Evolutionary conservation across 2,797 vertebrate genomes (phyloP).

Genomic region (Nannoperca obscura): DNA sequence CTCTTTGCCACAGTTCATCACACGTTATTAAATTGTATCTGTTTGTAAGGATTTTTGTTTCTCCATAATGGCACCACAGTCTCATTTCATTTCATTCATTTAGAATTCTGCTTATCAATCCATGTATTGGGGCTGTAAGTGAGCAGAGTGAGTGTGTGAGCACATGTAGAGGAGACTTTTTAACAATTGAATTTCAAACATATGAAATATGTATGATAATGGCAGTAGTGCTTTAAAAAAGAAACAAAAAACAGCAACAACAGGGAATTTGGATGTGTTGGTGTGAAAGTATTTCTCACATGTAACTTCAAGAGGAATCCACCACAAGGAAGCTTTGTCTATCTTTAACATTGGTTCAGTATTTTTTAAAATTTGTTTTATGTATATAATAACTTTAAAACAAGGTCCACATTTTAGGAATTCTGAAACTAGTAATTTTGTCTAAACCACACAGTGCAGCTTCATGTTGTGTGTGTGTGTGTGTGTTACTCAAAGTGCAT

Average conservation of each 20-base stretch:
- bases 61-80: conserved; percentile 7
- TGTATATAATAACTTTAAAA: background rate
- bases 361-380: background rate
- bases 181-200: background rate
- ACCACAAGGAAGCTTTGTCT: conserved; percentile 16
- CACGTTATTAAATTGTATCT: background rate
- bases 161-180: background rate
- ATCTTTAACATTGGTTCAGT: background rate
- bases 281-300: background rate
- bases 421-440: background rate
- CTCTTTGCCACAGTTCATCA: conserved; percentile 2
- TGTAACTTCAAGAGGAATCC: conserved; percentile 3
- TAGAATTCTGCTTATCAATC: conserved; percentile 34
- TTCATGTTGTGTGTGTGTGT: conserved; percentile 24
- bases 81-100: conserved; percentile 51
- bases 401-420: background rate
- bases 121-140: conserved; percentile 24
- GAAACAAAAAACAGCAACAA: background rate
- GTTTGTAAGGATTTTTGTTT: conserved; percentile 20
- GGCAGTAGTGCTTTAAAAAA: background rate
- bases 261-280: background rate
- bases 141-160: conserved; percentile 27
- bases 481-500: background rate
- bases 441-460: conserved; percentile 2
- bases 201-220: background rate